phyloP scores from a whole-genome alignment of 2,113 vertebrate species.

The Petromus typicus region DNA sequence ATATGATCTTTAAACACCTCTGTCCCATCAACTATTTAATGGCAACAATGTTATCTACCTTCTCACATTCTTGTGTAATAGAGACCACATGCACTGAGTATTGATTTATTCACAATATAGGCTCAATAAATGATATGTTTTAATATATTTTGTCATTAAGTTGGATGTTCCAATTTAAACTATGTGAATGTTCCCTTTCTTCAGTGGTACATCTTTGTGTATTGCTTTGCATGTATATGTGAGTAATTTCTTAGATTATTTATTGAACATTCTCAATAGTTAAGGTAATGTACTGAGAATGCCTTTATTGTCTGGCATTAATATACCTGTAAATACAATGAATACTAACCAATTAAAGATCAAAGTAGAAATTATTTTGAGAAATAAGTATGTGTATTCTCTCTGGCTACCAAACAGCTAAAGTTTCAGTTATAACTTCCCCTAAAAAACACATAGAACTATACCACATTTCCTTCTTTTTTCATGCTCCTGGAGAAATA shows the following conservation, averaged over 20 bases:
- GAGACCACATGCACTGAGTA: neutral
- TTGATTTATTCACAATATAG: neutral
- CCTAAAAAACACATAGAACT: neutral
- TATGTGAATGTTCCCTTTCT: neutral
- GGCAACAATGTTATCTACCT: neutral
- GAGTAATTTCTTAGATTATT: neutral
- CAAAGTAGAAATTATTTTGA: constrained; percentile 30
- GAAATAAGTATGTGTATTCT: constrained; percentile 4
- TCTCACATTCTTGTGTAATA: neutral
- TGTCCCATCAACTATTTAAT: neutral
- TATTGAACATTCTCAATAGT: neutral
- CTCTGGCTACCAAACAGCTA: neutral
- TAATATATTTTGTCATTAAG: neutral
- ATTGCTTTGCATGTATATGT: neutral
- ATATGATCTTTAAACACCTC: neutral
- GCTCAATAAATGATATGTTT: neutral
- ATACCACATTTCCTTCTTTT: neutral
- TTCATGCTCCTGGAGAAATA: neutral
- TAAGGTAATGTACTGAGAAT: neutral
- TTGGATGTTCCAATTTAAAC: constrained; percentile 1
- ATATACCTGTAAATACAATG: neutral
- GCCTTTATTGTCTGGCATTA: neutral
- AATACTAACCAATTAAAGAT: neutral
- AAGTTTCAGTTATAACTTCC: neutral
- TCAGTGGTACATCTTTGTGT: neutral